Base-by-base conservation (phyloP, 2,113 vertebrate species). In the Leptocoma aspasia region DNA sequence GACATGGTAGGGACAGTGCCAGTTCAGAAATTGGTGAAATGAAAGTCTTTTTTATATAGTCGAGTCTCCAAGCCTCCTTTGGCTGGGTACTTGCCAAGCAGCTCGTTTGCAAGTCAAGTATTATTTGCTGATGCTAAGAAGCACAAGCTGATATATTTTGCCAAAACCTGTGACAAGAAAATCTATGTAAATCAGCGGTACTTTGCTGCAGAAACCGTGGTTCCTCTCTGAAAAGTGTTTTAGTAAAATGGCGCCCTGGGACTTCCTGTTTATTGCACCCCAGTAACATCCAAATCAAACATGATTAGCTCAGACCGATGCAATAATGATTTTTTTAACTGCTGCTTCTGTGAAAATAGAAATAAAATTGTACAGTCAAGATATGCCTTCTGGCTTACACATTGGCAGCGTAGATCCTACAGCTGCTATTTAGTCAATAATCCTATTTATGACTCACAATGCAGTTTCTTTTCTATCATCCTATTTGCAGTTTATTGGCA, bases 101-200 rank as follows among this genome's bases (percentile, higher is more conserved):
- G 85, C 82, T 96, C 10, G 28, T 96, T 97, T 96, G 96, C 93
- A 96, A 96, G 93, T 96, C 90, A 95, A 97, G 90, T 84, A 75
- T 94, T 93, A 90, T 96, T 95, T 97, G 94, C 92, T 96, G 95
- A 95, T 93, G 92, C 53, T 94, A 94, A 95, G 87, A 92, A 94
- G 88, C 86, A 75, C 60, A 94, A 90, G 92, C 90, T 90, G 94
- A 95, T 89, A 94, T 64, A 78, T 96, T 96, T 95, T 97, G 88
- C 93, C 95, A 96, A 97, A 94, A 94, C 76, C 92, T 71, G 90
- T 94, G 92, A 96, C 82, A 86, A 94, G 90, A 96, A 96, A 96
- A 96, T 94, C 90, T 85, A 89, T 93, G 88, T 95, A 96, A 96
- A 95, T 96, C 94, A 92, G 66, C 15, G 19, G 54, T 30, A 65